Base-by-base conservation (phyloP, 2,797 vertebrate genomes). In the Rhadinocentrus ornatus region DNA sequence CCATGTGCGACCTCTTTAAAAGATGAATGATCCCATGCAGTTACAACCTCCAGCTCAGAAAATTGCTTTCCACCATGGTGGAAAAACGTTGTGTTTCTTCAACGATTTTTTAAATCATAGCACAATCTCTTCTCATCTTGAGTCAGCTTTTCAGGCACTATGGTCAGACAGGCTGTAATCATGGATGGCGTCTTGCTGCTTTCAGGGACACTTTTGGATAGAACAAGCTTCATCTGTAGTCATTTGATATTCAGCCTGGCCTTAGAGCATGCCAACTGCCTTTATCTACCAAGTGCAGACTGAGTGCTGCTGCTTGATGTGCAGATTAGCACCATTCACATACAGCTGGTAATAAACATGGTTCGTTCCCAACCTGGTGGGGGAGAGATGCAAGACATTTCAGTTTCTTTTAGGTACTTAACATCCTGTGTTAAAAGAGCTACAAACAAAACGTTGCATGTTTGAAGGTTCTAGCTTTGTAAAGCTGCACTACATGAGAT, bases 31-130 rank as follows among this genome's bases (percentile, higher is more conserved):
- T 54, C 53, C 60, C 88, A 77, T 50, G 87, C 89, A 82, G 87
- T 66, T 85, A 77, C 79, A 73, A 78, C 74, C 80, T 80, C 79
- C 24, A 15, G 68, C 70, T 85, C 15, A 6, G 68, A 78, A 58
- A 89, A 90, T 84, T 87, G 76, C 83, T 75, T 88, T 83, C 77
- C 61, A 52, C 85, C 73, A 66, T 63, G 50, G 73, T 41, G 78
- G 73, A 82, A 86, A 87, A 84, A 87, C 66, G 78, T 81, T 73
- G 71, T 80, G 65, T 88, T 83, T 85, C 67, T 72, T 76, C n/a
- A 46, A 56, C 67, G 12, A 83, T 41, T 90, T n/a, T 93, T 88
- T 88, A 75, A 86, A 93, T 93, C 91, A 93, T 86, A 75, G 86
- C 66, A 41, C 79, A 82, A 92, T 92, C 86, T 90, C 75, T 69